Base-by-base conservation (phyloP, 2,888 invertebrate species). In the Reticulitermes lucifugus region DNA sequence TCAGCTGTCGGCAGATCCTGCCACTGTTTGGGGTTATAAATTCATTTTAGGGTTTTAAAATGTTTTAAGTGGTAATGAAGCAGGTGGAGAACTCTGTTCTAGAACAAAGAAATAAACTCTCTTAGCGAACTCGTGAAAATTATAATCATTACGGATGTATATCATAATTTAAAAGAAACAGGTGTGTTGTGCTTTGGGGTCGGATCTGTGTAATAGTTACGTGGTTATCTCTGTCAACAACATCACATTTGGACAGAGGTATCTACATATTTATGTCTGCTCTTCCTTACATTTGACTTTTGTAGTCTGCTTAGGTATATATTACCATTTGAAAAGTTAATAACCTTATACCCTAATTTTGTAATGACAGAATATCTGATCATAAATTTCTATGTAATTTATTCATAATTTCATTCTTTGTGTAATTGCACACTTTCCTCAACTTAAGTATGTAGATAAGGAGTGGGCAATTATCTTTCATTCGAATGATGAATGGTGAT, bases 11-110 rank as follows among this genome's bases (percentile, higher is more conserved):
- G 41, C 18, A 73, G 73, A 14, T 41, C 0, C 73, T 35, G 35
- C 25, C 65, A 25, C 65, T n/a, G 65, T n/a, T 60, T 60, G n/a
- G 2, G 60, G 29, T 71, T 29, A 29, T 71, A 18, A 7, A 73
- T 73, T 73, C 41, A 73, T 73, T 73, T 73, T 73, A 73, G 35
- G 41, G 73, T 41, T 41, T 35, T 29, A 41, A 73, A 73, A 73
- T 73, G 21, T 41, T 73, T 73, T 12, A 12, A 10, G 41, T 35
- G 18, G 35, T 41, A 29, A 41, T 12, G 21, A 41, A 41, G 73
- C 73, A 73, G 73, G 73, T 73, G 73, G 41, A 41, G 21, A 73
- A 29, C 41, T 73, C 73, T 65, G 25, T 65, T 65, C 4, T 41
- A 73, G 12, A 35, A 41, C 35, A 41, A 14, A 18, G 41, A 71